Conservation (phyloP, 2,888 invertebrate species). For the Melinopterus prodromus region DNA sequence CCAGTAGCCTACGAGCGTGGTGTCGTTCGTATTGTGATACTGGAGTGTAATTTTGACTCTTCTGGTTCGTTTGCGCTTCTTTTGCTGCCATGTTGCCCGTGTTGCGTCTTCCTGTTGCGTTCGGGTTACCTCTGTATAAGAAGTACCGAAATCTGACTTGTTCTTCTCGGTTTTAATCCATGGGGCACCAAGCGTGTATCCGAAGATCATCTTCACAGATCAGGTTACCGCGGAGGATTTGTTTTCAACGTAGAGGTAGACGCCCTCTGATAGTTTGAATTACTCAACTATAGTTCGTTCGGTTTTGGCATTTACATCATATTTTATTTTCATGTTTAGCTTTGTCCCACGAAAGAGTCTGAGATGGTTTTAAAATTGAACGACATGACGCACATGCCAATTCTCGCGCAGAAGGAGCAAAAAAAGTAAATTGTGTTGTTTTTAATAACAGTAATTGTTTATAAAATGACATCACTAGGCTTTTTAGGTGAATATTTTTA, state of each 20-base stretch:
- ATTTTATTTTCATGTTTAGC: too few species aligned
- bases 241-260: background rate
- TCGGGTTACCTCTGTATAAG: background rate
- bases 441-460: too few species aligned
- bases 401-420: too few species aligned
- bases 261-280: background rate
- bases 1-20: background rate
- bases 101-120: background rate
- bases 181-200: background rate
- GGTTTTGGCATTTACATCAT: too few species aligned
- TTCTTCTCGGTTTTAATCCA: background rate
- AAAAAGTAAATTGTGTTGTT: too few species aligned
- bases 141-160: background rate
- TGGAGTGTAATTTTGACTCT: background rate
- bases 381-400: too few species aligned
- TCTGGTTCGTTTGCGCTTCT: background rate
- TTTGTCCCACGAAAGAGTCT: too few species aligned
- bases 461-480: too few species aligned
- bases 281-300: background rate
- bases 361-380: too few species aligned
- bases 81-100: background rate
- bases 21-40: background rate
- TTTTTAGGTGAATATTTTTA: too few species aligned
- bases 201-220: background rate
- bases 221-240: background rate